Conservation (phyloP, 2,113 vertebrate genomes). For the Maccullochella peelii region DNA sequence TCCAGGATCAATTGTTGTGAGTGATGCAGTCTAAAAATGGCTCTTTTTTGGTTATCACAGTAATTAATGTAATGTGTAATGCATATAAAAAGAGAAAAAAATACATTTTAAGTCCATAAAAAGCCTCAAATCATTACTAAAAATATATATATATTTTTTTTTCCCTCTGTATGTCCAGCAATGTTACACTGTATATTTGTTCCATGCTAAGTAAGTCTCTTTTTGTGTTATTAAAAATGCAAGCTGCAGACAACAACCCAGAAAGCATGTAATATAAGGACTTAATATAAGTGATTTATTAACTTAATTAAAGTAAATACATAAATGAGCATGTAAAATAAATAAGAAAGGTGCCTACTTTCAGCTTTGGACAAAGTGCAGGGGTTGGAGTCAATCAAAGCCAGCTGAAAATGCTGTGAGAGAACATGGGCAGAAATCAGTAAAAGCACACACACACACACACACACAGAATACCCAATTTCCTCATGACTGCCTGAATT, state of each 20-base stretch:
- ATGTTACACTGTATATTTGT: not conserved
- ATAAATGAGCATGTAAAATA: not conserved
- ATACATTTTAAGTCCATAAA: not conserved
- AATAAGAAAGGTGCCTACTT: conserved; percentile 89
- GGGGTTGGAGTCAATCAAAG: conserved; percentile 99
- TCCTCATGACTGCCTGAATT: not conserved
- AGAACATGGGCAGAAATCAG: conserved; percentile 10
- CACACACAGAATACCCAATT: not conserved
- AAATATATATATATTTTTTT: not conserved
- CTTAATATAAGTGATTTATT: not conserved
- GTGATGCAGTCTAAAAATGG: not conserved
- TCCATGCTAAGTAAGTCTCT: not conserved
- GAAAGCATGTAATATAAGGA: not conserved
- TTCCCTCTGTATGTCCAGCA: not conserved
- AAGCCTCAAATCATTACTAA: not conserved
- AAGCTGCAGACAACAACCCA: not conserved
- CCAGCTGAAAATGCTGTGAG: conserved; percentile 99
- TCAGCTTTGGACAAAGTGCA: conserved; percentile 99
- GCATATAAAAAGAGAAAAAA: not conserved
- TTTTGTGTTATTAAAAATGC: not conserved
- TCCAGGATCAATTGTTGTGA: not conserved
- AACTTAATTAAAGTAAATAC: not conserved
- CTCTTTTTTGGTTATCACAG: not conserved
- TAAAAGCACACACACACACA: not conserved
- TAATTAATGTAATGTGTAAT: not conserved